phyloP scores from a whole-genome alignment of 2,113 vertebrate genomes.

The Corythoichthys intestinalis region DNA sequence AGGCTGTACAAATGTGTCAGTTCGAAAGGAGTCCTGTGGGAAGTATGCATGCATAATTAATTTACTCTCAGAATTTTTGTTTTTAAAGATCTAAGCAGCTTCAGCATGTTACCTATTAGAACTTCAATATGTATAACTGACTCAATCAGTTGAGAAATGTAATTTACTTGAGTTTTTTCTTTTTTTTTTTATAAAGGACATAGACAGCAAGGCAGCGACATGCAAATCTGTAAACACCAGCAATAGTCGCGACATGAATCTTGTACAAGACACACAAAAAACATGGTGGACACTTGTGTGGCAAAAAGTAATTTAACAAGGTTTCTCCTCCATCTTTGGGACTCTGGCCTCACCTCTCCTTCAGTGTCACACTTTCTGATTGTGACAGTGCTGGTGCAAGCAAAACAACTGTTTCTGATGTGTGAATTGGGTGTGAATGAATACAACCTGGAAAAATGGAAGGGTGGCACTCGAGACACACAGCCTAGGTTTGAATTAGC shows the following conservation, averaged over 20 bases:
- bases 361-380: slow-evolving; percentile 53
- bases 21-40: background rate
- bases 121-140: background rate
- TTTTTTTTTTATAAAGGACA: background rate
- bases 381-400: slow-evolving; percentile 51
- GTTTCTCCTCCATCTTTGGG: slow-evolving; percentile 29
- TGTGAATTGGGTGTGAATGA: slow-evolving; percentile 45
- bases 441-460: slow-evolving; percentile 12
- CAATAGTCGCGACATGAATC: background rate
- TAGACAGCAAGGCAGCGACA: background rate
- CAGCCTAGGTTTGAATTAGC: slow-evolving; percentile 30
- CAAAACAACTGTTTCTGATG: slow-evolving; percentile 51
- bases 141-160: background rate
- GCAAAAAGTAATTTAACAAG: slow-evolving; percentile 60
- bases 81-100: background rate
- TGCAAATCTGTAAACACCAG: background rate
- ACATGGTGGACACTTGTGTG: slow-evolving; percentile 55
- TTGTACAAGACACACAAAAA: slow-evolving; percentile 43
- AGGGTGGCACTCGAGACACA: slow-evolving; percentile 13
- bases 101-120: background rate
- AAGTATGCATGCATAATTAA: slow-evolving; percentile 7
- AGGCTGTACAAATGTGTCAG: slow-evolving; percentile 4
- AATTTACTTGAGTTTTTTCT: background rate
- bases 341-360: slow-evolving; percentile 31
- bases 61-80: background rate